Base-by-base conservation (phyloP, 2,888 invertebrate genomes). In the Scaptomyza polygonia region DNA sequence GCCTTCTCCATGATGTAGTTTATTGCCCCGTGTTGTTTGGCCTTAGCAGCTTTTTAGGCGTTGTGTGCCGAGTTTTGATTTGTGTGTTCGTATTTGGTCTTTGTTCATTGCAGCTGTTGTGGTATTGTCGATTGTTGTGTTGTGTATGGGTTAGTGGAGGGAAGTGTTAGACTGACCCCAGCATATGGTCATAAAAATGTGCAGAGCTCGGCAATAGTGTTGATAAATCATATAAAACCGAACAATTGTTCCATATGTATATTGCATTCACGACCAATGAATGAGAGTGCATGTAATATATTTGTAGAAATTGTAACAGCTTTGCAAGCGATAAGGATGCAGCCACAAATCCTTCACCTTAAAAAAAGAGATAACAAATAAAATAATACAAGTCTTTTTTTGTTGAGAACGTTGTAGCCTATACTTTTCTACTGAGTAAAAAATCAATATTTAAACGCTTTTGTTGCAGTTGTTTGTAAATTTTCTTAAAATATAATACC, bases 181-280 rank as follows among this genome's bases (percentile, higher is more conserved):
- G 76, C 88, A 86, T 88, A 88, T 79, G 82, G 87, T 42, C 79
- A 78, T 87, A 84, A 85, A 86, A 82, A 76, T 81, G 82, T 79
- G 70, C 87, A 85, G 61, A 87, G 79, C 67, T 66, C 63, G 51
- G 54, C 70, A 69, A 68, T 67, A 76, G 75, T 67, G 63, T 67
- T 69, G 82, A 87, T 82, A 82, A 82, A 87, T 82, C 82, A 82
- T 84, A 73, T 74, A 72, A 59, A 72, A 72, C 59, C 72, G 59
- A 63, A 56, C 53, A 67, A 76, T 62, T 63, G 67, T 66, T 64
- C 64, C 55, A 53, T 45, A 53, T 47, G 56, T 55, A 53, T 43
- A 59, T 55, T 56, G 52, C 44, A 73, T 48, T 53, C 21, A 27
- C 36, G 71, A 51, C 59, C 59, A 75, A 70, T 56, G 51, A 70